phyloP scores from a whole-genome alignment of 2,888 invertebrate genomes.

The Sphaeridia pumilis region DNA sequence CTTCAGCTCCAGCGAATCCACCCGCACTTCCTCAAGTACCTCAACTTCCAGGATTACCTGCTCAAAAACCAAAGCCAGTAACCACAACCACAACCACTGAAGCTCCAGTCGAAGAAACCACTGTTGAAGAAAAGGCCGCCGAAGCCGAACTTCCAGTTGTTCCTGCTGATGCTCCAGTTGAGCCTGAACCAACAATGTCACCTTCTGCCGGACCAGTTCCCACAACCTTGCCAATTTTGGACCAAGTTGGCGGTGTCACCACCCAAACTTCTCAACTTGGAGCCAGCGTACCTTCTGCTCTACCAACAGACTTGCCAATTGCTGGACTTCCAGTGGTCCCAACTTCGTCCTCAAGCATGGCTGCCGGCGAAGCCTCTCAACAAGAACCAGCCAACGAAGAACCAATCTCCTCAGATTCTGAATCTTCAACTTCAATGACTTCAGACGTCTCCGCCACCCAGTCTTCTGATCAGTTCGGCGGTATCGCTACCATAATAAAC shows the following conservation, averaged over 20 bases:
- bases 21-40: background rate
- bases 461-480: too few relatives aligned
- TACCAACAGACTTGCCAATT: too few relatives aligned
- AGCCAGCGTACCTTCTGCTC: too few relatives aligned
- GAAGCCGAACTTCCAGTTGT: background rate
- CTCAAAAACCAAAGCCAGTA: background rate
- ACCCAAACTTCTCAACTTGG: background rate
- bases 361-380: too few relatives aligned
- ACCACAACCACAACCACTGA: too few relatives aligned
- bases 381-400: conserved; percentile 6
- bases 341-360: background rate
- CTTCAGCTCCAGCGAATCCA: background rate
- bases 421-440: background rate
- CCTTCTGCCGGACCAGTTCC: too few relatives aligned
- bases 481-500: background rate
- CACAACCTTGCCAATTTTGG: too few relatives aligned
- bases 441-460: too few relatives aligned
- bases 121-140: too few relatives aligned
- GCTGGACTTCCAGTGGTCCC: background rate
- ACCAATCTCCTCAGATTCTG: background rate
- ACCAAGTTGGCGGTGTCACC: background rate
- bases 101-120: background rate
- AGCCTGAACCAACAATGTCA: background rate
- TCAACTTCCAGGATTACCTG: background rate
- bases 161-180: background rate